Conservation (phyloP, 2,113 vertebrate species). For the Podilymbus podiceps region DNA sequence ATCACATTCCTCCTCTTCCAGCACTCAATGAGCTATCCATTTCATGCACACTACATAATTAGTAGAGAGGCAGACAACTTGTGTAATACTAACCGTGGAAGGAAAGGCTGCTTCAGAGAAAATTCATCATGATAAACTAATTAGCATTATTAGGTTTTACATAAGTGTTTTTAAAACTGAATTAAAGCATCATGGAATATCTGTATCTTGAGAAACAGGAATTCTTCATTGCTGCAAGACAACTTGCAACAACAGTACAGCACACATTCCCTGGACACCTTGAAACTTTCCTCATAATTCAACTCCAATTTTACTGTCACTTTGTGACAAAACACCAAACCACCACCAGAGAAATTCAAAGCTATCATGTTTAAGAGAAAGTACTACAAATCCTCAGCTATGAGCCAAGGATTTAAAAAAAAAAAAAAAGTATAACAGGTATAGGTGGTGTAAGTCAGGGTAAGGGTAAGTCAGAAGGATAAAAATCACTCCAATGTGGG, state of each 20-base stretch:
- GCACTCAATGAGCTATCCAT: background rate
- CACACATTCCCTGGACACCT: background rate
- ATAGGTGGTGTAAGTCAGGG: background rate
- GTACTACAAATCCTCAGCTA: background rate
- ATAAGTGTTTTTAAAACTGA: background rate
- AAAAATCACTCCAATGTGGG: background rate
- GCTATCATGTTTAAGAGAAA: background rate
- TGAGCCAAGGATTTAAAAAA: background rate
- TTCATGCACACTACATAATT: accelerated
- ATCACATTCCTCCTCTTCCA: background rate
- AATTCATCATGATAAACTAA: background rate
- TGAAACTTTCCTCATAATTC: background rate
- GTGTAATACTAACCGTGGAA: background rate
- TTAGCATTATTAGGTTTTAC: background rate
- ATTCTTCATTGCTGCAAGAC: background rate
- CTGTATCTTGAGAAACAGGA: background rate
- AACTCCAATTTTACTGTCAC: background rate
- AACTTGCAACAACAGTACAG: background rate
- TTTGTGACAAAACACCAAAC: background rate
- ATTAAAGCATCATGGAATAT: background rate
- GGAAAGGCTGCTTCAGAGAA: background rate
- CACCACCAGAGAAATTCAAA: background rate
- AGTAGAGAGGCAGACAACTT: background rate
- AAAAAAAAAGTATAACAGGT: background rate
- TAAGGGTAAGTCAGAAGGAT: background rate